Percentiles rank a stretch among this genome's conserved stretches.
Evolutionary conservation across 1,140 invertebrate species (phyloP).

Genomic region (Pseudobourletiella spinata): DNA sequence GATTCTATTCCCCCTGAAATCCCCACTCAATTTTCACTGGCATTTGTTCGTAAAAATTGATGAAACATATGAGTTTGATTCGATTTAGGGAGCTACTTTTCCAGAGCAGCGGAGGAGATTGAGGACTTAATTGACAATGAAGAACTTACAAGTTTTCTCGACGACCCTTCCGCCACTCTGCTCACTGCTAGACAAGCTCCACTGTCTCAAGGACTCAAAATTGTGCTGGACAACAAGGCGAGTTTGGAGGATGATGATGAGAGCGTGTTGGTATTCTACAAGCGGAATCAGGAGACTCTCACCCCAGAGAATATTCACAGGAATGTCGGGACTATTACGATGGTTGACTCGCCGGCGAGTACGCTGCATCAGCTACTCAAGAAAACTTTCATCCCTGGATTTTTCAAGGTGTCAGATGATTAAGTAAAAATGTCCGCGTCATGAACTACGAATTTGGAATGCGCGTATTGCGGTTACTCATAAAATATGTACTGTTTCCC

Average conservation of each 20-base stretch:
- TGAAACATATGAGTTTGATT: neutral
- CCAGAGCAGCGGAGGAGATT: slow-evolving; percentile 19
- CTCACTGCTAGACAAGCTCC: neutral
- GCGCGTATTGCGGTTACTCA: neutral
- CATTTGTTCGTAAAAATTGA: neutral
- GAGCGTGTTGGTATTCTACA: slow-evolving; percentile 49
- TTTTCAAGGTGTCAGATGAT: slow-evolving; percentile 41
- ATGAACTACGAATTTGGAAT: neutral
- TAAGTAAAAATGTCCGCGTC: neutral
- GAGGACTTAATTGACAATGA: slow-evolving; percentile 21
- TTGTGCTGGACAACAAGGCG: slow-evolving; percentile 33
- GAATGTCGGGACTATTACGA: slow-evolving; percentile 48
- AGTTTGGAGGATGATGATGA: slow-evolving; percentile 38
- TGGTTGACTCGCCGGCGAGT: slow-evolving; percentile 49
- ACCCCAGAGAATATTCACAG: slow-evolving; percentile 48
- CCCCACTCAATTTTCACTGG: neutral
- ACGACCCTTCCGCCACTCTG: neutral
- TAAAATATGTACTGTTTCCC: too few species aligned
- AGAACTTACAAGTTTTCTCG: slow-evolving; percentile 22
- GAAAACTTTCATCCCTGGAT: slow-evolving; percentile 44
- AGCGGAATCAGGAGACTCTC: slow-evolving; percentile 46
- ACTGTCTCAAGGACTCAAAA: neutral
- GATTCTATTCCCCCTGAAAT: neutral
- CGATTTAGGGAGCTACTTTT: slow-evolving; percentile 32
- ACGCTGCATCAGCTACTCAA: slow-evolving; percentile 49